These are phyloP conservation scores for Drosophila malerkotliana DNA, from an alignment of 1,140 invertebrate species.

Conservation along the genomic window DNA sequence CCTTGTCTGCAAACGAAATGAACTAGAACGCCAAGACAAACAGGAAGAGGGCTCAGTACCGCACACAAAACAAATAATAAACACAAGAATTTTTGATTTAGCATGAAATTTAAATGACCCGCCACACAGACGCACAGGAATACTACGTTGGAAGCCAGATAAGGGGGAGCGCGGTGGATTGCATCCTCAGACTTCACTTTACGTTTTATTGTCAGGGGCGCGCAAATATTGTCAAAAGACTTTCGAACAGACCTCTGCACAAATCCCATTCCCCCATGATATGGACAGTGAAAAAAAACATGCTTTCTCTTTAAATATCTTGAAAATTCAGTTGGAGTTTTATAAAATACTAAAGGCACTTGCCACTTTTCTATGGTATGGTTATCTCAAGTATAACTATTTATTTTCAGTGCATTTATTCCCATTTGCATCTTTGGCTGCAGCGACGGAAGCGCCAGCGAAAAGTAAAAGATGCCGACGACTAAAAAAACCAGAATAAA, in stretches of 20 bases:
- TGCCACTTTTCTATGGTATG: no score
- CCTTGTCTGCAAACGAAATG: conserved; percentile 37
- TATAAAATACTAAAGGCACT: no score
- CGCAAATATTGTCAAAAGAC: conserved; percentile 82
- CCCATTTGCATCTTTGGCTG: conserved; percentile 70
- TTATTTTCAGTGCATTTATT: conserved; percentile 14
- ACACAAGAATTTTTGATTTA: conserved; percentile 80
- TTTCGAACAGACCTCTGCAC: conserved; percentile 36
- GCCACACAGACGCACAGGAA: conserved; percentile 23
- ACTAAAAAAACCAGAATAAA: conserved; percentile 15
- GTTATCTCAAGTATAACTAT: neutral
- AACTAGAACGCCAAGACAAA: conserved; percentile 63
- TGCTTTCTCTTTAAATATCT: neutral
- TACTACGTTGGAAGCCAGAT: conserved; percentile 1
- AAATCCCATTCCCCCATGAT: conserved; percentile 1
- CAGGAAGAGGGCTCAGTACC: conserved; percentile 32
- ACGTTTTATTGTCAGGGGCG: conserved; percentile 78
- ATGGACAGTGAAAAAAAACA: neutral
- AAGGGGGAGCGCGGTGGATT: conserved; percentile 1
- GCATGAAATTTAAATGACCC: conserved; percentile 80
- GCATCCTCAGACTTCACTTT: conserved; percentile 68
- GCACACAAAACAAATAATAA: conserved; percentile 74
- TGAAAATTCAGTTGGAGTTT: no score
- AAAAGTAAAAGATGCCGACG: conserved; percentile 76
- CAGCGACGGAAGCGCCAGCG: conserved; percentile 75